Percentiles rank a stretch among this genome's conserved stretches.
Conservation (phyloP, 2,113 vertebrate species). For the Tringa solitaria region DNA sequence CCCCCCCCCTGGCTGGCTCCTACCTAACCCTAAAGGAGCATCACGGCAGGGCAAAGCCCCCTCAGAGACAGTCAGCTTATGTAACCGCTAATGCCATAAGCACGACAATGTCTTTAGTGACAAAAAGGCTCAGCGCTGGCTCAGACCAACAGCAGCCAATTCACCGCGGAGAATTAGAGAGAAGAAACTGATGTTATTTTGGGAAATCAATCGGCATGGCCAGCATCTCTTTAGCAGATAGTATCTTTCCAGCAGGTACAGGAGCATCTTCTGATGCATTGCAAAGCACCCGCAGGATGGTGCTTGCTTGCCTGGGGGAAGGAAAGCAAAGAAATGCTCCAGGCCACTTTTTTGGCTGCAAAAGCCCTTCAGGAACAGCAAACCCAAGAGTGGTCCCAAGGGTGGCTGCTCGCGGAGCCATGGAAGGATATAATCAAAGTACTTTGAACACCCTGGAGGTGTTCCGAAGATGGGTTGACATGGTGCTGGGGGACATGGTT, state of each 20-base stretch:
- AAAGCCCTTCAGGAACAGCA: rapidly evolving
- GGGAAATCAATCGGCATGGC: not conserved
- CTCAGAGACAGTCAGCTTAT: conserved; percentile 32
- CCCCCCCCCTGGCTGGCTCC: not conserved
- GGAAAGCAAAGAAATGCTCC: not conserved
- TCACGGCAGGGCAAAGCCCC: not conserved
- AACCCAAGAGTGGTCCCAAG: not conserved
- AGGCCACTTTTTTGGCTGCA: not conserved
- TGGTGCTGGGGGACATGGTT: too few relatives aligned
- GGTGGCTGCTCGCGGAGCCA: not conserved
- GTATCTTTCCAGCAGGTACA: not conserved
- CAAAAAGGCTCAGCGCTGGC: conserved; percentile 31
- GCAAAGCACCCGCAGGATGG: not conserved
- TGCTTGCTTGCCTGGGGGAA: not conserved
- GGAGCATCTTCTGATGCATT: not conserved
- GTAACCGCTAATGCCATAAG: conserved; percentile 52
- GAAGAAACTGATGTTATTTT: not conserved
- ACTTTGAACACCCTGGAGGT: not conserved
- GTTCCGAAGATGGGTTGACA: too few relatives aligned
- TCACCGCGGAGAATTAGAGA: not conserved
- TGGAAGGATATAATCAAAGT: not conserved
- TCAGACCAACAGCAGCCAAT: conserved; percentile 1
- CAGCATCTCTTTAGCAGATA: not conserved
- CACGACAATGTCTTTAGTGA: conserved; percentile 35
- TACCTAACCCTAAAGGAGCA: conserved; percentile 51